Percentiles rank a stretch among this genome's conserved stretches.
These are phyloP conservation scores for Congeria kusceri DNA, from an alignment of 2,888 invertebrate species.

Conservation along the genomic window DNA sequence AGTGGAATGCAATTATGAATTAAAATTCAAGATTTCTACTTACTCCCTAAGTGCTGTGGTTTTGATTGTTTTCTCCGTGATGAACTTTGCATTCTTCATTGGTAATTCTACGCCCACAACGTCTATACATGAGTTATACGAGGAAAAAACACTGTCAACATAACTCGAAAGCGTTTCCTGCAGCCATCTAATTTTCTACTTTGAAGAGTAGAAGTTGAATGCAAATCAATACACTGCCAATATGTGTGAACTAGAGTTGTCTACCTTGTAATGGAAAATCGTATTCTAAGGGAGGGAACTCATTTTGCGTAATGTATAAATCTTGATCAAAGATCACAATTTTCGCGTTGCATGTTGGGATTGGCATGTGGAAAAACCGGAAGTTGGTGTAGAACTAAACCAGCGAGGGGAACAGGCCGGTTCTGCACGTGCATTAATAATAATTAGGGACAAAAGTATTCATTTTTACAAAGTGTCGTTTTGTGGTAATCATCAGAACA, in stretches of 20 bases:
- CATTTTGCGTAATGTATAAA: background rate
- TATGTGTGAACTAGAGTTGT: constrained; percentile 41
- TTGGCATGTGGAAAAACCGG: constrained; percentile 63
- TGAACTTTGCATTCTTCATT: constrained; percentile 70
- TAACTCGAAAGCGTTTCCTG: constrained; percentile 71
- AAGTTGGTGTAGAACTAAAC: constrained; percentile 37
- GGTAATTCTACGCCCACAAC: constrained; percentile 56
- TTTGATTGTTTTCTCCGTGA: constrained; percentile 81
- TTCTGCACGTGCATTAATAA: no score
- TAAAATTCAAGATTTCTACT: constrained; percentile 52
- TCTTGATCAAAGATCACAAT: constrained; percentile 57
- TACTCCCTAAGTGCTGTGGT: constrained; percentile 77
- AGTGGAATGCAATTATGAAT: background rate
- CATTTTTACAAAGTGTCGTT: no score
- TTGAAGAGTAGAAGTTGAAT: constrained; percentile 52
- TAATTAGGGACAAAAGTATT: no score
- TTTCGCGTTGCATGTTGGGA: constrained; percentile 74
- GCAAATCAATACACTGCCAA: no score
- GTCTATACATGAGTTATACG: constrained; percentile 68
- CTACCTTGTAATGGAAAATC: background rate
- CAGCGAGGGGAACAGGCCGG: background rate
- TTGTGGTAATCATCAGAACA: no score
- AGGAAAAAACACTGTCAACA: constrained; percentile 71
- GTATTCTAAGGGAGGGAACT: background rate
- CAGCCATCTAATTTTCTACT: constrained; percentile 75